Evolutionary conservation across 2,888 invertebrate species (phyloP).

Genomic region (Drosophila colorata): DNA sequence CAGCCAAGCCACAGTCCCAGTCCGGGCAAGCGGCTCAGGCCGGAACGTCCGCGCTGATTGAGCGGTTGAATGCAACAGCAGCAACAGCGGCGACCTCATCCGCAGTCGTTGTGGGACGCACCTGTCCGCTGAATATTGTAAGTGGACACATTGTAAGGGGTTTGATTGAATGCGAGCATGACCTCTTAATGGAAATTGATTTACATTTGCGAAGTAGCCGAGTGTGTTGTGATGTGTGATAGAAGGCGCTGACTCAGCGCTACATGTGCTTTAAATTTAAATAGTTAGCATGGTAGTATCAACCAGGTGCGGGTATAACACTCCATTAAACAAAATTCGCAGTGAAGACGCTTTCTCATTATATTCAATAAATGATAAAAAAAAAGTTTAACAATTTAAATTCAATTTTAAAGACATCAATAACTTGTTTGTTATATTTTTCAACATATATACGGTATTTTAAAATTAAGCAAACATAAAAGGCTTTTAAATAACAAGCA

Average conservation of each 20-base stretch:
- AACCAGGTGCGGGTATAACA: too few relatives aligned
- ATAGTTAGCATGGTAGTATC: too few relatives aligned
- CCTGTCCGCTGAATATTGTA: constrained; percentile 84
- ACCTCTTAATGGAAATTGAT: constrained; percentile 10
- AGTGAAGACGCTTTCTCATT: too few relatives aligned
- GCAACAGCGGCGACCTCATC: constrained; percentile 28
- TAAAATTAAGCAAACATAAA: too few relatives aligned
- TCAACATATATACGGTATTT: too few relatives aligned
- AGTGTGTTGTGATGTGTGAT: not conserved
- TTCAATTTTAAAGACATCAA: too few relatives aligned
- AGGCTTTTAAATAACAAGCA: too few relatives aligned
- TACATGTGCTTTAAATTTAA: not conserved
- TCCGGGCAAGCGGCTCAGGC: constrained; percentile 13
- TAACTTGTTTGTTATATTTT: too few relatives aligned
- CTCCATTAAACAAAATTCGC: too few relatives aligned
- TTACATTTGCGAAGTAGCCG: not conserved
- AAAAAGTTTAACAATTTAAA: too few relatives aligned
- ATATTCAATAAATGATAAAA: too few relatives aligned
- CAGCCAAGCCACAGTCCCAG: constrained; percentile 38
- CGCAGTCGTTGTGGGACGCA: constrained; percentile 61
- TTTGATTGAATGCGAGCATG: constrained; percentile 9
- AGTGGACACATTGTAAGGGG: constrained; percentile 60
- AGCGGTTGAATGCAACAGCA: constrained; percentile 58
- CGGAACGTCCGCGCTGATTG: constrained; percentile 61
- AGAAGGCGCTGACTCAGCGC: not conserved